Conservation (phyloP, 1,140 invertebrate species). For the Dendroctonus ponderosae region DNA sequence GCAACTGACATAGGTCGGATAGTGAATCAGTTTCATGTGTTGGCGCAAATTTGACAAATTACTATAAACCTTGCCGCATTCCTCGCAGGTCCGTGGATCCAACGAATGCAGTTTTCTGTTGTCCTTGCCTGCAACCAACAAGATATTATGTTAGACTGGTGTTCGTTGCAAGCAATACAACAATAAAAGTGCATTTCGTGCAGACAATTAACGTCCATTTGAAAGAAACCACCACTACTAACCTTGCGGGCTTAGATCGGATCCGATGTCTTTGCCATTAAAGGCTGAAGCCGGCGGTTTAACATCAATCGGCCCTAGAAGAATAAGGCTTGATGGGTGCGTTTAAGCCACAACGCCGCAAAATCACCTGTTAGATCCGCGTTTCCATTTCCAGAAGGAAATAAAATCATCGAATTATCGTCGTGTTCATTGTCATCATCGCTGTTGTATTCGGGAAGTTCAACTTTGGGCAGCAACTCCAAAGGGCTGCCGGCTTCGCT, state of each 20-base stretch:
- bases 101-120: conserved; percentile 62
- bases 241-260: conserved; percentile 38
- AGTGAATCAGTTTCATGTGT: conserved; percentile 77
- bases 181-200: background rate
- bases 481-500: conserved; percentile 31
- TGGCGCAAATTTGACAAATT: conserved; percentile 77
- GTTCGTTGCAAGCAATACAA: conserved; percentile 31
- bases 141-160: conserved; percentile 50
- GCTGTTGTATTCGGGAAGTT: conserved; percentile 61
- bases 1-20: conserved; percentile 72
- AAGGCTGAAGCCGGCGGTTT: conserved; percentile 40
- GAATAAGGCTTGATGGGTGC: conserved; percentile 10
- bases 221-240: conserved; percentile 5
- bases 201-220: background rate
- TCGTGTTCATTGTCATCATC: conserved; percentile 53
- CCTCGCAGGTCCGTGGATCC: conserved; percentile 68
- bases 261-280: conserved; percentile 28
- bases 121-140: conserved; percentile 50
- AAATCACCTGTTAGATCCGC: conserved; percentile 33
- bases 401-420: conserved; percentile 3
- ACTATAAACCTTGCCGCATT: conserved; percentile 77
- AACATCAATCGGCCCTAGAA: conserved; percentile 47
- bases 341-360: conserved; percentile 29
- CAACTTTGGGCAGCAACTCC: conserved; percentile 53
- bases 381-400: conserved; percentile 5